phyloP scores from a whole-genome alignment of 2,113 vertebrate species.

The Tringa solitaria region DNA sequence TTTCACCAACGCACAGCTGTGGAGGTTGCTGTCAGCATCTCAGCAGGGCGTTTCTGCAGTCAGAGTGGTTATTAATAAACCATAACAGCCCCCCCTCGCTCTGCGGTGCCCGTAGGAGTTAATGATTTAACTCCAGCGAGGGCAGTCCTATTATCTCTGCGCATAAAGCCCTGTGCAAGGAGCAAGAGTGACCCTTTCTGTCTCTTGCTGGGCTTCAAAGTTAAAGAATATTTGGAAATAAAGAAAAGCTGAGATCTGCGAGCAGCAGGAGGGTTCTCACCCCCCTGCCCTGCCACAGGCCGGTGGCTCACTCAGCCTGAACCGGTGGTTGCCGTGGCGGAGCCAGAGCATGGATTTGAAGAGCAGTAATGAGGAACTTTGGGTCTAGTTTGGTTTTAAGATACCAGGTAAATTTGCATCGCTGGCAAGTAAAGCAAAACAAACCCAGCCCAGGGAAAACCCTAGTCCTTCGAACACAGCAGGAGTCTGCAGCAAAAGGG shows the following conservation, averaged over 20 bases:
- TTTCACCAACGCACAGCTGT: accelerated
- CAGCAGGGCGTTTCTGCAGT: neutral
- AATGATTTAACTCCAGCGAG: neutral
- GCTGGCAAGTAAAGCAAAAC: neutral
- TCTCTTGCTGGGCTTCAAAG: neutral
- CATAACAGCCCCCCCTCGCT: accelerated
- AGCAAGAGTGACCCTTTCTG: neutral
- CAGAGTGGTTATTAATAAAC: neutral
- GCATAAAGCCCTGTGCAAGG: neutral
- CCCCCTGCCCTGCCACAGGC: neutral
- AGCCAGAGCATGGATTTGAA: accelerated
- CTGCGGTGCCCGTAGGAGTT: neutral
- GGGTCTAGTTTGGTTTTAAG: neutral
- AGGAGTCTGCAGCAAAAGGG: too few relatives aligned
- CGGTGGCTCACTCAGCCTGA: neutral
- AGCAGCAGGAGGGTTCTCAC: neutral
- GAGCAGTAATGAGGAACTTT: neutral
- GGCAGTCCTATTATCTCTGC: accelerated
- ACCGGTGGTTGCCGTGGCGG: neutral
- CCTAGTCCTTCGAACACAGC: too few relatives aligned
- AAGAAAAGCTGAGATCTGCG: neutral
- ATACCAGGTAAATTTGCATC: neutral
- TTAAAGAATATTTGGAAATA: neutral
- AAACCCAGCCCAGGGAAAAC: neutral
- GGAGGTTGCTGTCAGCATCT: neutral